Conservation (phyloP, 2,888 invertebrate species). For the Nasonia oneida region DNA sequence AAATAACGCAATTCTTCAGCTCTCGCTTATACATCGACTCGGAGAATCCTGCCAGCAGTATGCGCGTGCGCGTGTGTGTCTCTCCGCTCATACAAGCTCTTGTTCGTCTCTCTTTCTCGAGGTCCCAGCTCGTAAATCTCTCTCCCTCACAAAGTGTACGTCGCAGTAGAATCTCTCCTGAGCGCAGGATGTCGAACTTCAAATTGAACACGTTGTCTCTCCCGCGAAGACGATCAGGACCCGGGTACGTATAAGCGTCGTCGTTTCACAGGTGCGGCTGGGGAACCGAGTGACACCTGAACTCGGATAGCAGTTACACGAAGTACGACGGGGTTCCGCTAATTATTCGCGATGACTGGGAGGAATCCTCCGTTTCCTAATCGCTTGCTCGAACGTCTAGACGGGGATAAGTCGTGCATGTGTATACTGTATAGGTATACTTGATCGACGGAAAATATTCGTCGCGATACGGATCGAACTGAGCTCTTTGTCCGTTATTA, state of each 20-base stretch:
- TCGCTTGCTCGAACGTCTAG: conserved; percentile 5
- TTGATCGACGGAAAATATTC: conserved; percentile 5
- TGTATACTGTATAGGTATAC: background rate
- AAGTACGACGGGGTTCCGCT: background rate
- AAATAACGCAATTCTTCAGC: conserved; percentile 9
- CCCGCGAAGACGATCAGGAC: conserved; percentile 40
- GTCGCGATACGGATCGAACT: background rate
- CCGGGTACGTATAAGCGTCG: background rate
- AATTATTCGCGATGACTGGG: conserved; percentile 9
- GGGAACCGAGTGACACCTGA: background rate
- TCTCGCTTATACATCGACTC: conserved; percentile 47
- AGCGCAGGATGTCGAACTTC: conserved; percentile 51
- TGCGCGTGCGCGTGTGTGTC: conserved; percentile 5
- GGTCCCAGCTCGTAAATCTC: conserved; percentile 58
- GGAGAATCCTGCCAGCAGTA: conserved; percentile 61
- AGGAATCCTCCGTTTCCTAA: background rate
- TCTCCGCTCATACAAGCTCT: conserved; percentile 61
- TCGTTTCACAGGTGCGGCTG: background rate
- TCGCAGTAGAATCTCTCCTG: conserved; percentile 46
- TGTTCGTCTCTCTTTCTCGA: conserved; percentile 55
- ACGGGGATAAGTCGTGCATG: background rate
- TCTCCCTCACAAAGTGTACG: conserved; percentile 63
- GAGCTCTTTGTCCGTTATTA: background rate
- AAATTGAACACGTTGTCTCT: background rate
- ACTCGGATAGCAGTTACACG: background rate